Evolutionary conservation across 1,140 invertebrate species (phyloP), one percentile per base, ranked within the genome.

Genomic region (Zaprionus lachaisei): DNA sequence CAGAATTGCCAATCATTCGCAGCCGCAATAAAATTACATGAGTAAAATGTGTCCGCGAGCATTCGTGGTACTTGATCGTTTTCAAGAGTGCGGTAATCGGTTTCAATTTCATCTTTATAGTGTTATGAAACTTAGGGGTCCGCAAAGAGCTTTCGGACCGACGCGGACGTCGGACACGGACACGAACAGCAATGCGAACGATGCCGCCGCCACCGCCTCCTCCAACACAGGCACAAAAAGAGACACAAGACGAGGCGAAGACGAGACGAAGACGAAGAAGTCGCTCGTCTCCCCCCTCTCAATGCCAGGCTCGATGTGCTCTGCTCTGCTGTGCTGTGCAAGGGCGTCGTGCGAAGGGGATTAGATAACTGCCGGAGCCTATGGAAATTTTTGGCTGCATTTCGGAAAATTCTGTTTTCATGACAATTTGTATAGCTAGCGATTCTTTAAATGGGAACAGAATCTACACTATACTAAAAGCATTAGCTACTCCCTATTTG

Each of bases 71-170:
- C 83, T 87, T 87, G 83, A 87, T 87, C 84, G 84, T 87, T 87
- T 91, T 91, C 87, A 87, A 91, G 87, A 91, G 87, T 91, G 87
- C 87, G 83, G 87, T 91, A 91, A 91, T 91, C 87, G 87, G 87
- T 91, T 91, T 91, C 87, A 91, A 91, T 91, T 91, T 91, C 87
- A 87, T 87, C 84, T 87, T 87, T 90, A 89, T 89, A 79, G 81
- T 90, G 74, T 89, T 89, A 89, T 89, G 85, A 90, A 89, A 89
- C 78, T 71, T 66, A 47, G 72, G 80, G 77, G 60, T 71, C 54
- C 72, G 58, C 70, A 67, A 71, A 17, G 17, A 63, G 31, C 49
- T 38, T 31, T 17, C 9, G 15, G 31, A 37, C 37, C 38, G 20
- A 22, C 17, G 31, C 12, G 58, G 9, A 41, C 37, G 9, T 9